Conservation (phyloP, 53 echinoderm and acorn worm species). For the Crossaster papposus region DNA sequence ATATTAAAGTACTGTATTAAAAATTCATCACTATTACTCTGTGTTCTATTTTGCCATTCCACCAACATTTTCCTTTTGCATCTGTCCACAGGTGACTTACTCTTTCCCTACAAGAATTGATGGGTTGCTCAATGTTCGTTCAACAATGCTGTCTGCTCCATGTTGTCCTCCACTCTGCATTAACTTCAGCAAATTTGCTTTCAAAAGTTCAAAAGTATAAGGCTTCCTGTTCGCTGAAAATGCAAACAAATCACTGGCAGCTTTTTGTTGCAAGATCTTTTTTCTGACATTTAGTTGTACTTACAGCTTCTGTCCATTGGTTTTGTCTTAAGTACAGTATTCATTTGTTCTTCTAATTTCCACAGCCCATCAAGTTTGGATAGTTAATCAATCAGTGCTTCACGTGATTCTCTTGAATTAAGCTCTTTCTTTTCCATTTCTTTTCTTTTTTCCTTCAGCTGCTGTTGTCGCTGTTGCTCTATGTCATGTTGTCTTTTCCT, state of each 20-base stretch:
- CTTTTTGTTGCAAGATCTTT: conserved; percentile 50
- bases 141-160: not conserved
- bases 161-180: conserved; percentile 22
- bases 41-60: too few relatives aligned
- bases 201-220: conserved; percentile 28
- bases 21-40: too few relatives aligned
- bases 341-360: conserved; percentile 39
- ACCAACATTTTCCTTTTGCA: conserved; percentile 41
- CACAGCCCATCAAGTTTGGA: conserved; percentile 20
- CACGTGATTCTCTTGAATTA: conserved; percentile 5
- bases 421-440: conserved; percentile 27
- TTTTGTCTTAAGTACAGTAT: conserved; percentile 10
- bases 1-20: too few relatives aligned
- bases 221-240: conserved; percentile 36
- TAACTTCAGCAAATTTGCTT: conserved; percentile 31
- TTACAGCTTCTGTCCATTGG: conserved; percentile 31
- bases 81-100: conserved; percentile 39
- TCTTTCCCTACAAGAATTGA: conserved; percentile 28
- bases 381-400: conserved; percentile 21
- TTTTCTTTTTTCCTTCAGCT: conserved; percentile 18
- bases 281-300: conserved; percentile 37
- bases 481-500: conserved; percentile 7
- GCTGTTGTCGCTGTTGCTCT: conserved; percentile 24
- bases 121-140: conserved; percentile 28
- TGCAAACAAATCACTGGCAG: conserved; percentile 34